Evolutionary conservation across 2,113 vertebrate genomes (phyloP).

Genomic region (Leiothrix lutea): DNA sequence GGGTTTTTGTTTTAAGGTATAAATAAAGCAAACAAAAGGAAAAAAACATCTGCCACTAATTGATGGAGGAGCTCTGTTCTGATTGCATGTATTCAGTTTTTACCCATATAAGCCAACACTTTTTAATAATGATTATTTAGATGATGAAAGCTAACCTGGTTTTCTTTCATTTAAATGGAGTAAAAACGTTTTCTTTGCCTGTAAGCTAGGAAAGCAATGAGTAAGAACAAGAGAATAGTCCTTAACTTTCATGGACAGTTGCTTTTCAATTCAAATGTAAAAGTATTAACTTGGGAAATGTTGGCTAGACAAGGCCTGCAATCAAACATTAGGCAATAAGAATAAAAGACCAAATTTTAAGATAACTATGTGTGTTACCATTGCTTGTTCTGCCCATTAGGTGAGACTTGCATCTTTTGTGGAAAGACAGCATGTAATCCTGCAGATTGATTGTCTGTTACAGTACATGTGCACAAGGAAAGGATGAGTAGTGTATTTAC

Average conservation of each 20-base stretch:
- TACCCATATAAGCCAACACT: not conserved
- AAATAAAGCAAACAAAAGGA: not conserved
- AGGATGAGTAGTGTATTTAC: not conserved
- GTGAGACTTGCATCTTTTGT: not conserved
- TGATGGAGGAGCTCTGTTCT: not conserved
- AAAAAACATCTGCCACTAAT: not conserved
- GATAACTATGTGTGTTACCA: not conserved
- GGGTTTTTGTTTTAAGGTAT: not conserved
- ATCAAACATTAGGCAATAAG: not conserved
- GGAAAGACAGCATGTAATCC: not conserved
- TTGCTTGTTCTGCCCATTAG: not conserved
- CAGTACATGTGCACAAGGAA: not conserved
- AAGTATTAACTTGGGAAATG: not conserved
- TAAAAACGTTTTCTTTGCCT: not conserved
- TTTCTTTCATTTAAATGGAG: not conserved
- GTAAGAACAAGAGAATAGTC: not conserved
- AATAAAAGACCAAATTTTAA: not conserved
- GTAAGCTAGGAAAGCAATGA: not conserved
- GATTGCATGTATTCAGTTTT: not conserved
- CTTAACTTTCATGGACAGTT: not conserved
- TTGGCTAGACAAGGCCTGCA: not conserved
- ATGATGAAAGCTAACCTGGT: not conserved
- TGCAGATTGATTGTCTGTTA: not conserved
- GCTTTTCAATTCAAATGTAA: not conserved
- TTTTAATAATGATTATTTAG: not conserved